These are phyloP conservation scores for Proterorhinus semilunaris DNA, from an alignment of 2,113 vertebrate genomes.

Conservation along the genomic window DNA sequence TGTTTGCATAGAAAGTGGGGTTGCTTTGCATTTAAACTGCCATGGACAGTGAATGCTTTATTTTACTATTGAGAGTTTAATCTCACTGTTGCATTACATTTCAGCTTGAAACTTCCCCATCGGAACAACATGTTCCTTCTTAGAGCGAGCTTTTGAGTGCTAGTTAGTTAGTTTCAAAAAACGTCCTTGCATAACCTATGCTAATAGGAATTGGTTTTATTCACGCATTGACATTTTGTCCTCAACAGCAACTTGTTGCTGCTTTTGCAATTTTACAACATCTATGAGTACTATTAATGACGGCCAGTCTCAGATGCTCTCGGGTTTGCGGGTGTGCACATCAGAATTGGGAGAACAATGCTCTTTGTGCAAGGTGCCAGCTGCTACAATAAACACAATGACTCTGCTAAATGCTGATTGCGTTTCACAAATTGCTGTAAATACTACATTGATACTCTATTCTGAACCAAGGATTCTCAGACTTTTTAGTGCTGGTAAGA, in stretches of 20 bases:
- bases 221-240: neutral
- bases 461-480: too few species aligned
- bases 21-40: neutral
- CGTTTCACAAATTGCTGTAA: neutral
- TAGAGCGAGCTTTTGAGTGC: too few species aligned
- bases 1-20: slow-evolving; percentile 24
- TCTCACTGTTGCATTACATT: neutral
- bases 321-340: neutral
- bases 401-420: slow-evolving; percentile 22
- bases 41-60: neutral
- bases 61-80: neutral
- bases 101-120: neutral
- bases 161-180: too few species aligned
- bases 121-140: too few species aligned
- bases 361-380: slow-evolving; percentile 37
- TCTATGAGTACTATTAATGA: neutral
- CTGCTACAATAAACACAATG: slow-evolving; percentile 23
- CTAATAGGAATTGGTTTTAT: too few species aligned
- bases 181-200: too few species aligned
- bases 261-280: neutral
- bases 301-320: slow-evolving; percentile 11
- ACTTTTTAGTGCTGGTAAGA: too few species aligned
- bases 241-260: neutral
- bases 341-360: slow-evolving; percentile 31
- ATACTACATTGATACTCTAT: too few species aligned